A percentile compares a stretch with the other conserved stretches of the same genome.
Conservation (phyloP, 37 sponge, comb jelly and placozoan species). For the Agelas oroides region DNA sequence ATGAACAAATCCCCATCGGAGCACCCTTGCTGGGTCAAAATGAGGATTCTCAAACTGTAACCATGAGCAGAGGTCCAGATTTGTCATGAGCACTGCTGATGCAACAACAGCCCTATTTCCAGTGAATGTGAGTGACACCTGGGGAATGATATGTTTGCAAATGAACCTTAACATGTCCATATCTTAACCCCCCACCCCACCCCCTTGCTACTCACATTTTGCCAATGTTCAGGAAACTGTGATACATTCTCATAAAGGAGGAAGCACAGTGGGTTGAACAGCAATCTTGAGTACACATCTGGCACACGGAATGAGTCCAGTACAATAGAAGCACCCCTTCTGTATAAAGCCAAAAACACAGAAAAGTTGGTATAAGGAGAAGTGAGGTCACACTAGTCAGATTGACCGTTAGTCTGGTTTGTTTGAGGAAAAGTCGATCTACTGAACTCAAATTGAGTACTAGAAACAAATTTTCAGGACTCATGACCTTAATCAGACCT, state of each 20-base stretch:
- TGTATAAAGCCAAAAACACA: too few species aligned
- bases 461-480: too few species aligned
- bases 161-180: too few species aligned
- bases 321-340: too few species aligned
- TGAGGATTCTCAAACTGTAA: neutral
- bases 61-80: conserved; percentile 50
- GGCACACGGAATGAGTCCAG: conserved; percentile 10
- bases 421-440: too few species aligned
- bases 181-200: too few species aligned
- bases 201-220: conserved; percentile 44
- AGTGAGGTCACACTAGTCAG: too few species aligned
- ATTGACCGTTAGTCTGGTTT: too few species aligned
- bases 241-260: conserved; percentile 37
- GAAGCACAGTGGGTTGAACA: conserved; percentile 73
- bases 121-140: conserved; percentile 34
- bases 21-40: conserved; percentile 4
- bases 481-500: too few species aligned
- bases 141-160: neutral
- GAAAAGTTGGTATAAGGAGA: too few species aligned
- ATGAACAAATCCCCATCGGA: conserved; percentile 43
- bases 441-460: too few species aligned
- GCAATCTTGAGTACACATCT: conserved; percentile 19
- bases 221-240: conserved; percentile 58
- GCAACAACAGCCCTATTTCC: conserved; percentile 42
- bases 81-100: conserved; percentile 38